Conservation (phyloP, 2,888 invertebrate genomes). For the Toxonevra muliebris region DNA sequence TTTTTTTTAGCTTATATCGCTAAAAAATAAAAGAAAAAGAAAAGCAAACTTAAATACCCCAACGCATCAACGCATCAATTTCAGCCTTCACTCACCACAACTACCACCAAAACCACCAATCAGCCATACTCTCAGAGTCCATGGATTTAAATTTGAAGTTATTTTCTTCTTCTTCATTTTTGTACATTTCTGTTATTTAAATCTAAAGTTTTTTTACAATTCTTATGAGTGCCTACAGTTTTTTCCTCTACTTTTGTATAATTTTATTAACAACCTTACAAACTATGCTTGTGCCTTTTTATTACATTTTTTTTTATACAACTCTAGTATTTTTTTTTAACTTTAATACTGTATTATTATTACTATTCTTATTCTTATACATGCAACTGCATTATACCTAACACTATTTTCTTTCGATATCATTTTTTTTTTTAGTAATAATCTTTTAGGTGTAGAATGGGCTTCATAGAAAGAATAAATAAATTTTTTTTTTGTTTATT, state of each 20-base stretch:
- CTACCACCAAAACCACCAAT: conserved; percentile 25
- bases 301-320: conserved; percentile 13
- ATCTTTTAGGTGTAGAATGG: too few relatives aligned
- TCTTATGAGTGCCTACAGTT: conserved; percentile 26
- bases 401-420: too few relatives aligned
- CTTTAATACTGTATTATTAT: conserved; percentile 13
- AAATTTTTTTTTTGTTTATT: too few relatives aligned
- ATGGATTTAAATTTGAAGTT: conserved; percentile 35
- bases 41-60: conserved; percentile 18
- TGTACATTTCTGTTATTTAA: conserved; percentile 21
- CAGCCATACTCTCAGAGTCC: conserved; percentile 28
- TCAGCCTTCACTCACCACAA: conserved; percentile 22
- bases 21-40: conserved; percentile 40
- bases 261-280: background rate
- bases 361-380: conserved; percentile 5
- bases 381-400: background rate
- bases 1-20: conserved; percentile 48
- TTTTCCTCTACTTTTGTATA: background rate
- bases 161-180: conserved; percentile 27
- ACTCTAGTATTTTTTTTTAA: conserved; percentile 16
- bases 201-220: conserved; percentile 26
- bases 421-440: too few relatives aligned
- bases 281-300: conserved; percentile 9
- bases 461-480: too few relatives aligned
- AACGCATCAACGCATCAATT: conserved; percentile 29